phyloP scores from a whole-genome alignment of 2,888 invertebrate species.

The Latrodectus elegans region DNA sequence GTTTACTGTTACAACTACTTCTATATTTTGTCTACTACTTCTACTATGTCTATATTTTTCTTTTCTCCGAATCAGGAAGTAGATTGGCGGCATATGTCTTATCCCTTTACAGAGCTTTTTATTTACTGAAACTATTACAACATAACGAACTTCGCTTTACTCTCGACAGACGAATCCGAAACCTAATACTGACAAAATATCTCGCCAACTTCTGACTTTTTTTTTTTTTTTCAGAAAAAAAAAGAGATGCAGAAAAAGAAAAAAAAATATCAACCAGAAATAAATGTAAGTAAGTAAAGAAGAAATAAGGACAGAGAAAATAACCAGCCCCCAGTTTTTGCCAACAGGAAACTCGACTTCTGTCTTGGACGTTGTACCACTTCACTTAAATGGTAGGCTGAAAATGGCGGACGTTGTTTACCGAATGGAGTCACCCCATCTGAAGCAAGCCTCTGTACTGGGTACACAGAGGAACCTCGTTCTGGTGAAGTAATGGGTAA shows the following conservation, averaged over 20 bases:
- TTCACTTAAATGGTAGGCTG: slow-evolving; percentile 39
- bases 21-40: too few relatives aligned
- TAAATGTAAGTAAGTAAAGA: slow-evolving; percentile 10
- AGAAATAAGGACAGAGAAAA: slow-evolving; percentile 5
- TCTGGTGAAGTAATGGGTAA: slow-evolving; percentile 57
- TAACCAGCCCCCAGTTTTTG: slow-evolving; percentile 19
- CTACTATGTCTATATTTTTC: too few relatives aligned
- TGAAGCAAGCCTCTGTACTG: slow-evolving; percentile 15
- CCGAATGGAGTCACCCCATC: slow-evolving; percentile 41
- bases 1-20: too few relatives aligned
- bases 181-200: slow-evolving; percentile 26
- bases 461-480: slow-evolving; percentile 47
- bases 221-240: slow-evolving; percentile 2
- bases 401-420: slow-evolving; percentile 47
- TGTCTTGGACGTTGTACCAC: slow-evolving; percentile 44
- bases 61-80: too few relatives aligned
- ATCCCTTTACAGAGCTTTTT: not conserved
- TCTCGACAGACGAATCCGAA: slow-evolving; percentile 19
- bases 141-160: slow-evolving; percentile 33
- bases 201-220: slow-evolving; percentile 8
- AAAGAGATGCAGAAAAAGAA: slow-evolving; percentile 12
- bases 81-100: not conserved
- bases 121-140: slow-evolving; percentile 42
- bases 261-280: not conserved
- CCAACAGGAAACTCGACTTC: slow-evolving; percentile 56